Evolutionary conservation across 2,888 invertebrate genomes (phyloP), one percentile per base, ranked within the genome.

Genomic region (Idaea dimidiata): DNA sequence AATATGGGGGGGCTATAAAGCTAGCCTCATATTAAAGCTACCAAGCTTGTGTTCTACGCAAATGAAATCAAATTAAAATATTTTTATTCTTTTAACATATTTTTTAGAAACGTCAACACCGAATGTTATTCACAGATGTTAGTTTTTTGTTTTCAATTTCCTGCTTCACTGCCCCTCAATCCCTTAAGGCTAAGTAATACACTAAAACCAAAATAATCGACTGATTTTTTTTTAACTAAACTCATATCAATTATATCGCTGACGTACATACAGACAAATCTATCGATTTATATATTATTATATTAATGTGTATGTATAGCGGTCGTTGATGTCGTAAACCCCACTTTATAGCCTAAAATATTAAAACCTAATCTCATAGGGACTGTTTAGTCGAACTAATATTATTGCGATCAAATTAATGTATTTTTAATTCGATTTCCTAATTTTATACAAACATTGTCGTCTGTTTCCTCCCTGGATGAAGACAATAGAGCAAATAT

Each of bases 151-250:
- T 24, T 24, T 24, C 5, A 24, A 24, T 24, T 24, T 24, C 24
- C 24, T 5, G 24, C 24, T 43, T 43, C 14, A 43, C 7, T 14
- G 14, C 8, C 43, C 14, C 10, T 14, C 43, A 3, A 43, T 43
- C 43, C 10, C 43, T 14, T 43, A 43, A 43, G 43, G 3, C 43
- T 43, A 43, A 43, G 14, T 43, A 8, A 8, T 14, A 43, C 43
- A 24, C 14, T 43, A 3, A 10, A 43, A 43, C 10, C 43, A 66
- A 70, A 70, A 72, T 72, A 71, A 69, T 72, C 71, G 75, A 78
- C 86, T 86, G 84, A 84, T 76, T 73, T 80, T 79, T n/a, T 80
- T 60, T 78, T 74, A 82, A 84, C 74, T 80, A 66, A 79, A 84
- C 77, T 82, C 86, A 87, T 87, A 87, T 87, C 87, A 87, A 74